Evolutionary conservation across 1,140 invertebrate species (phyloP), one percentile per base, ranked within the genome.

Genomic region (Homalodisca vitripennis): DNA sequence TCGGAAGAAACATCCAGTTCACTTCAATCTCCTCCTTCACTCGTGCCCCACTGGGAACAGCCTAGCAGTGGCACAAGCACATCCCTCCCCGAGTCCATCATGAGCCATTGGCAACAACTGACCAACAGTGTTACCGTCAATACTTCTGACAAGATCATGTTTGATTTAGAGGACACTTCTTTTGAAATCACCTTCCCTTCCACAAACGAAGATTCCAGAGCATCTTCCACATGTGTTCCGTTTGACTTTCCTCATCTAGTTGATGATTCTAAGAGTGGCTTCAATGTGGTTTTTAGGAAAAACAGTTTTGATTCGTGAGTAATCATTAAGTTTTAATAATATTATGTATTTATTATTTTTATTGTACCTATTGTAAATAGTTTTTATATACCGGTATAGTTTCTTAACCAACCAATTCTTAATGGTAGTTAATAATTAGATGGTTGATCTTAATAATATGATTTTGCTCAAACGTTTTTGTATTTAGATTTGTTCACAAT

Each of bases 201-300:
- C n/a, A 24, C 55, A 13, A 30, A 60, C 24, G 55, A 60, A 30
- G 27, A 60, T 60, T 60, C 55, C 6, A 26, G 27, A 60, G 55
- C 55, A 14, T 60, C 55, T 26, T 60, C 55, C 27, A 60, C 29
- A 27, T 60, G 55, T 60, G 24, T 26, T 60, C 55, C 55, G 26
- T 27, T 60, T 29, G 26, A 60, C 26, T 60, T 6, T 27, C 55
- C 55, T 10, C n/a, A 22, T 30, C 22, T 60, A 13, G 29, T 60
- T 24, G 55, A 60, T 60, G 55, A 60, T n/a, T 60, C 55, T 22
- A 60, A 60, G 29, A 60, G 55, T 60, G 55, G 55, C 3, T 60
- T 60, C 55, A 26, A 60, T 13, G 2, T 3, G 12, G 22, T 27
- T 6, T 60, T 60, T 6, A 60, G 24, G n/a, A n/a, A n/a, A n/a